Base-by-base conservation (phyloP, 2,113 vertebrate genomes). In the Podarcis cretensis region DNA sequence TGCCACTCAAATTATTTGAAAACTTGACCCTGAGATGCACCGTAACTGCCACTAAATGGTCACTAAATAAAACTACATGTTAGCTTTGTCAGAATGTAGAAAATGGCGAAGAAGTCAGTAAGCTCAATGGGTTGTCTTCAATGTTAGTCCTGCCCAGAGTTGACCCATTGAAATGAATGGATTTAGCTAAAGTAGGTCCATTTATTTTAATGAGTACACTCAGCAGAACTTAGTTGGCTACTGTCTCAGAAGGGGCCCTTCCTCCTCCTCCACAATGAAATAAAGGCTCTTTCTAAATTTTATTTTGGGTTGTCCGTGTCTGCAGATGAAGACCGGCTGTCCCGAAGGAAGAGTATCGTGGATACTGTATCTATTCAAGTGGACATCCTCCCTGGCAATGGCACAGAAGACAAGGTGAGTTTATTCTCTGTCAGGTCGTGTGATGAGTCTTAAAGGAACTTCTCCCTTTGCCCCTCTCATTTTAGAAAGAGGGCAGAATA, bases 291-390 rank as follows among this genome's bases (percentile, higher is more conserved):
- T 25, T 14, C 9, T 54, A 54, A 54, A 54, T 10, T 54, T 54
- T 54, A 54, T 54, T 54, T 54, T 54, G 48, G 48, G 2, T 68
- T 69, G 66, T 40, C 23, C 3, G 0, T 27, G 7, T 35, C 79
- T 89, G 84, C 94, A 98, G 98, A 98, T 97, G 98, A 98, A 98
- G 98, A 98, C 86, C 96, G 97, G 30, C 95, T 98, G 90, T 97
- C 96, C 35, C 96, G 98, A 93, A 98, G 98, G 93, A 98, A 97
- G 95, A 99, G 98, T 40, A 97, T 98, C 6, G 98, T 98, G 73
- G 98, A 98, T 94, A 98, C 98, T 0, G 96, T 98, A 57, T 98
- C 98, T 6, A 97, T 98, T n/a, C 98, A 98, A 81, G 97, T 98
- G 95, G 98, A 98, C 93, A 96, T 98, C 78, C 79, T 98, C 87